phyloP scores from a whole-genome alignment of 2,113 vertebrate genomes.

The Oostethus manadensis region DNA sequence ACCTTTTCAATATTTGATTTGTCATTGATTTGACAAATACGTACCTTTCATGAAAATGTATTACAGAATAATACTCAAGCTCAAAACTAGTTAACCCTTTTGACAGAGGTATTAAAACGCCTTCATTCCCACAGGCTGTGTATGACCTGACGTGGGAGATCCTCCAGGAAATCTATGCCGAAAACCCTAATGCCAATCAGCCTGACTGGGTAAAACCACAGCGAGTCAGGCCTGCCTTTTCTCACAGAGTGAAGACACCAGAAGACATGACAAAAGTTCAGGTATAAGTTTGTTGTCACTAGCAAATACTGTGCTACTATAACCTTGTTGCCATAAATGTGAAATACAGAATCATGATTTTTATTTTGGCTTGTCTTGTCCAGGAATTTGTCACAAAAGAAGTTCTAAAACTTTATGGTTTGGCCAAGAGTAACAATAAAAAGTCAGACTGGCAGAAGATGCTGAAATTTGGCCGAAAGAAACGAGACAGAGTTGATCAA shows the following conservation, averaged over 20 bases:
- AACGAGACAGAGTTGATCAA: slow-evolving; percentile 93
- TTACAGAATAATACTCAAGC: not conserved
- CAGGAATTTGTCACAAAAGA: slow-evolving; percentile 85
- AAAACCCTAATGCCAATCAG: slow-evolving; percentile 84
- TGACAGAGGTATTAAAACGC: too few relatives aligned
- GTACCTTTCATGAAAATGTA: not conserved
- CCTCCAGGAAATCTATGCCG: slow-evolving; percentile 87
- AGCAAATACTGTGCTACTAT: not conserved
- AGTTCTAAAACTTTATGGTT: slow-evolving; percentile 84
- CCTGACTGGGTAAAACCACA: slow-evolving; percentile 89
- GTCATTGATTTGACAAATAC: too few relatives aligned
- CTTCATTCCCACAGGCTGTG: slow-evolving; percentile 71
- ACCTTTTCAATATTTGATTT: too few relatives aligned
- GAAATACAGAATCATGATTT: not conserved
- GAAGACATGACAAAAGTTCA: slow-evolving; percentile 81
- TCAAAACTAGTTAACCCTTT: too few relatives aligned
- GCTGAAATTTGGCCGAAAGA: slow-evolving; percentile 98
- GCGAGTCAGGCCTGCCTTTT: slow-evolving; percentile 76
- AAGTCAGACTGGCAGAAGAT: slow-evolving; percentile 98
- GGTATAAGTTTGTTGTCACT: slow-evolving; percentile 50
- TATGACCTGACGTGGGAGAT: slow-evolving; percentile 94
- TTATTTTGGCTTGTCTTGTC: slow-evolving; percentile 20
- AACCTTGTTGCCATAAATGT: not conserved
- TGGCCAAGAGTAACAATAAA: slow-evolving; percentile 82
- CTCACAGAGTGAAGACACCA: slow-evolving; percentile 79